Conservation (phyloP, 2,797 vertebrate species). For the Australoheros facetus region DNA sequence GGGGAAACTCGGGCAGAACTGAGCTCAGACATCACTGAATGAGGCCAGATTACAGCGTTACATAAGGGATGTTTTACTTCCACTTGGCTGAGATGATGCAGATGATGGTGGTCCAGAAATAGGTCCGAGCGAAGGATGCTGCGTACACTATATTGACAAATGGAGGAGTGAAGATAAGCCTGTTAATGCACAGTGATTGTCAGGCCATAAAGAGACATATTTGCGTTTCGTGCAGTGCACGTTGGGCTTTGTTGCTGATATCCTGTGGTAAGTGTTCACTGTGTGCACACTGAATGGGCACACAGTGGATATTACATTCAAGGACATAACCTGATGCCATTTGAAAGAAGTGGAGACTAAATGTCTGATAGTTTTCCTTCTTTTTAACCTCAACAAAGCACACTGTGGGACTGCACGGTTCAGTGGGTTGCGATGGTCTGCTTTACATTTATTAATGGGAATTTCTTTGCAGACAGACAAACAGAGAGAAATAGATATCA, state of each 20-base stretch:
- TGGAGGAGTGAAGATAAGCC: not conserved
- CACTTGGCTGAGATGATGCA: constrained; percentile 60
- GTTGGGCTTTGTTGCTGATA: constrained; percentile 10
- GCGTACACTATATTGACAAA: constrained; percentile 23
- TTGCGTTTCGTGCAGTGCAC: constrained; percentile 9
- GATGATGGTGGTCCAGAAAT: constrained; percentile 68
- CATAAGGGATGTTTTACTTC: constrained; percentile 70
- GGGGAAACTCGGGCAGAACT: constrained; percentile 35
- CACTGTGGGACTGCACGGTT: constrained; percentile 6
- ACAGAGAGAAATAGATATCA: not conserved
- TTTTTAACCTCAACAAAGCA: constrained; percentile 42
- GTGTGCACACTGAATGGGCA: not conserved
- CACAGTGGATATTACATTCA: constrained; percentile 2
- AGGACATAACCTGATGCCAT: constrained; percentile 28
- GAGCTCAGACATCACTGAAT: constrained; percentile 44
- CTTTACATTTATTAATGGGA: constrained; percentile 11
- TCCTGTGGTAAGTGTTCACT: constrained; percentile 15
- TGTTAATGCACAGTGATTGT: not conserved
- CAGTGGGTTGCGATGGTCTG: constrained; percentile 14
- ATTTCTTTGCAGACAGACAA: constrained; percentile 7
- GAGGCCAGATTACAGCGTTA: constrained; percentile 53
- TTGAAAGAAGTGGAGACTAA: constrained; percentile 8
- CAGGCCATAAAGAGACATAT: not conserved
- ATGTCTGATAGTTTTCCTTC: constrained; percentile 25
- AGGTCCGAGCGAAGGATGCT: constrained; percentile 56